Base-by-base conservation (phyloP, 2,113 vertebrate species). In the Coptodon rendalli region DNA sequence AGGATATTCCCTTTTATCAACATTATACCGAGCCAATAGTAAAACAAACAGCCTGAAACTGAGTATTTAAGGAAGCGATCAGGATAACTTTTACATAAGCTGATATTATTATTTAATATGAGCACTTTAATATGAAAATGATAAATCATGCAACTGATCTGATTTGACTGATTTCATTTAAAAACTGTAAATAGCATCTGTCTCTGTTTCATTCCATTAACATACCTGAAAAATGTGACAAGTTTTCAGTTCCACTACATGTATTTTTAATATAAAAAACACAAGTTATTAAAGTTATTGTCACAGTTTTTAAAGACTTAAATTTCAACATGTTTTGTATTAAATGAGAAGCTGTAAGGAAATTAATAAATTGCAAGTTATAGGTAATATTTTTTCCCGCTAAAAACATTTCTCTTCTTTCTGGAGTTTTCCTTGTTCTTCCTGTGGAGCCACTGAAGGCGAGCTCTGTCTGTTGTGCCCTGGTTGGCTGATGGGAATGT, bases 361-460 rank as follows among this genome's bases (percentile, higher is more conserved):
- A 40, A 29, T 24, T 19, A 81, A 31, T 31, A 5, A 45, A 6
- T 19, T 50, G 16, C 22, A 36, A 43, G 9, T 73, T 81, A 94
- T 5, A 95, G 83, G 59, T 88, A 90, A 78, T 94, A 94, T 90
- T 92, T 94, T 13, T 90, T 95, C 80, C 93, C 94, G 3, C 90
- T 96, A 63, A 97, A 96, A 78, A 95, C 54, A 2, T 96, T 93
- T 59, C 97, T 97, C 86, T 83, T 95, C 89, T 66, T 94, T 66
- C 82, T 90, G 80, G 84, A 10, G 80, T 73, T 80, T 27, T 94
- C 96, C 59, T 95, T 96, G 92, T 95, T 97, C 91, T 97, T 98
- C 84, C 96, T 97, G 78, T 96, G 96, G 34, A 97, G 96, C 98
- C 98, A 97, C 1, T 78, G 95, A 87, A 97, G 97, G 48, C 96